Conservation (phyloP, 2,888 invertebrate species). For the Eulithis testata region DNA sequence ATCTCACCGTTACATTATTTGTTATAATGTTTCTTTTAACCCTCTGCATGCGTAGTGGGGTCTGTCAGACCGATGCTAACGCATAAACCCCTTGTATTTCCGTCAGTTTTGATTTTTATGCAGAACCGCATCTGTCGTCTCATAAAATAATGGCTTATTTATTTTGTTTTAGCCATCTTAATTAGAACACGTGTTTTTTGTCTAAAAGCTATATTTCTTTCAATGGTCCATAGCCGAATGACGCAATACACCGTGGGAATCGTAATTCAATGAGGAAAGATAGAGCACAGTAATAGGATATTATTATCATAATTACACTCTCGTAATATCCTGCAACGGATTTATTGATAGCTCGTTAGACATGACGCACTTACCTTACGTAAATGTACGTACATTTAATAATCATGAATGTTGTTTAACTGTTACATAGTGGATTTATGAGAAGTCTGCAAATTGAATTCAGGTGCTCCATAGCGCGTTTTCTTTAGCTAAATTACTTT, state of each 20-base stretch:
- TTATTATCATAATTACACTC: slow-evolving; percentile 55
- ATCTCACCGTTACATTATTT: too few species aligned
- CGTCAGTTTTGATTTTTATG: too few species aligned
- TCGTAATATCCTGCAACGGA: slow-evolving; percentile 54
- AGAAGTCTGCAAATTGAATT: slow-evolving; percentile 16
- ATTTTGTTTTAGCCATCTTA: slow-evolving; percentile 51
- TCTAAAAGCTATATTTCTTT: slow-evolving; percentile 54
- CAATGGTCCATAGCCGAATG: slow-evolving; percentile 66
- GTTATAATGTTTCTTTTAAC: too few species aligned
- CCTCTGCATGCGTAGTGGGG: too few species aligned
- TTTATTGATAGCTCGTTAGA: slow-evolving; percentile 35
- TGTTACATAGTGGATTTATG: slow-evolving; percentile 8
- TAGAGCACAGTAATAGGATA: slow-evolving; percentile 43
- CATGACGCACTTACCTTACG: slow-evolving; percentile 29
- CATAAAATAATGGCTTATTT: not conserved
- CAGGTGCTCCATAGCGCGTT: slow-evolving; percentile 11
- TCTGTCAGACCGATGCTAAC: too few species aligned
- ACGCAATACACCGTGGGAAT: slow-evolving; percentile 73
- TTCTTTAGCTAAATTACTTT: not conserved
- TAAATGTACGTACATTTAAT: slow-evolving; percentile 26
- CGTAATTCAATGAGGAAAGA: slow-evolving; percentile 55
- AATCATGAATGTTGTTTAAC: slow-evolving; percentile 6
- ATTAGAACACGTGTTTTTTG: slow-evolving; percentile 18
- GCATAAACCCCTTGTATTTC: too few species aligned
- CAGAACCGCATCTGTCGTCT: slow-evolving; percentile 1